These are phyloP conservation scores for Saccopteryx bilineata DNA, from an alignment of 2,113 vertebrate species.

Conservation along the genomic window DNA sequence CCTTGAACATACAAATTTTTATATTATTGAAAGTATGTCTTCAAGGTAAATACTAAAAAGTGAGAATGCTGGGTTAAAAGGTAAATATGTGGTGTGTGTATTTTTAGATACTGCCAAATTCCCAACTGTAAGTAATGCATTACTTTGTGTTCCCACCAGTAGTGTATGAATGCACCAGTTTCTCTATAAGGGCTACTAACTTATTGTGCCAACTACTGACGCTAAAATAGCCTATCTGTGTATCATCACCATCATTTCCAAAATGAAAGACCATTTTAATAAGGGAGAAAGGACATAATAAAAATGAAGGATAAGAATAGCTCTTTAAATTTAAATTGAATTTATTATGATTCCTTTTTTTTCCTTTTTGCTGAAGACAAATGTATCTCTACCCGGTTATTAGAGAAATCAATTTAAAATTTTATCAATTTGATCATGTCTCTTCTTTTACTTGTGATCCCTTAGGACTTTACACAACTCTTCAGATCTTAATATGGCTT, in stretches of 20 bases:
- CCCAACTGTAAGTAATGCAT: neutral
- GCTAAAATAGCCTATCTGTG: slow-evolving; percentile 27
- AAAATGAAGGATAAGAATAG: slow-evolving; percentile 1
- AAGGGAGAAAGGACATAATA: slow-evolving; percentile 1
- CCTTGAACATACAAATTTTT: neutral
- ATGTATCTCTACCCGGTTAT: neutral
- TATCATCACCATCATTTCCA: slow-evolving; percentile 2
- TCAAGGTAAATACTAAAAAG: neutral
- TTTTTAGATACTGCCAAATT: slow-evolving; percentile 12
- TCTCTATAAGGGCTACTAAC: neutral
- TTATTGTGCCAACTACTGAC: neutral
- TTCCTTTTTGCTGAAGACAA: neutral
- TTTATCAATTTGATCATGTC: neutral
- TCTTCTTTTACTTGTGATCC: slow-evolving; percentile 22
- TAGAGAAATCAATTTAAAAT: slow-evolving; percentile 38
- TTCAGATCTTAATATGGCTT: neutral
- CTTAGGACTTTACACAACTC: neutral
- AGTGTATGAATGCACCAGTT: neutral
- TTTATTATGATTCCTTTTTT: slow-evolving; percentile 13
- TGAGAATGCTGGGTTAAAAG: neutral
- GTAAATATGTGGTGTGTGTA: neutral
- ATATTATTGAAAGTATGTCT: slow-evolving; percentile 45
- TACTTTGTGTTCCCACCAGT: neutral
- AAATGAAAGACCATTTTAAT: slow-evolving; percentile 40
- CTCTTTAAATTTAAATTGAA: slow-evolving; percentile 41